Percentiles rank a stretch among this genome's conserved stretches.
Evolutionary conservation across 2,888 invertebrate genomes (phyloP).

Genomic region (Pheosia tremula): DNA sequence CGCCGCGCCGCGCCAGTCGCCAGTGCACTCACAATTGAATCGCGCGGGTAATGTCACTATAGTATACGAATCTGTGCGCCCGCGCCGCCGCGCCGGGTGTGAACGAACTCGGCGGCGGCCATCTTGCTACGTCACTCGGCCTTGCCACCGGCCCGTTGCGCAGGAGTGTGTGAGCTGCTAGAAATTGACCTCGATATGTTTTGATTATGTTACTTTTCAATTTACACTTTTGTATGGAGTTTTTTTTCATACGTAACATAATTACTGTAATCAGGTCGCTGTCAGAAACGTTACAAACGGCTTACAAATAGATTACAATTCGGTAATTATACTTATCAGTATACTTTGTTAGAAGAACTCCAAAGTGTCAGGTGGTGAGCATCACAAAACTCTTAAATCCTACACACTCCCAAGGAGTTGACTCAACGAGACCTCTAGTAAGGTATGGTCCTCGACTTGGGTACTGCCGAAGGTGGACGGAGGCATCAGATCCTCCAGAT

Average conservation of each 20-base stretch:
- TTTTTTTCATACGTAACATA: neutral
- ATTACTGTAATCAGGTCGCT: no score
- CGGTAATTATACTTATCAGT: no score
- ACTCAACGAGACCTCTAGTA: no score
- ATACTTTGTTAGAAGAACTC: no score
- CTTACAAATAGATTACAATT: no score
- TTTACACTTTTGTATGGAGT: neutral
- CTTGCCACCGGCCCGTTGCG: constrained; percentile 9
- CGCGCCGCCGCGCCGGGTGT: constrained; percentile 1
- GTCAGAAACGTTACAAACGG: no score
- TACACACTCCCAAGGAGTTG: no score
- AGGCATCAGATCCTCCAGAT: no score
- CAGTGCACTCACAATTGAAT: neutral
- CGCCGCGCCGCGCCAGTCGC: neutral
- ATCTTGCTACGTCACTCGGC: constrained; percentile 13
- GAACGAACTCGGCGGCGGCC: constrained; percentile 13
- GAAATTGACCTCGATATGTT: constrained; percentile 4
- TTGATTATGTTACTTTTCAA: constrained; percentile 3
- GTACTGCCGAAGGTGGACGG: no score
- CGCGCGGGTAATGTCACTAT: constrained; percentile 5
- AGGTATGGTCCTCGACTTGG: no score
- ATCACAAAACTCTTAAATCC: no score
- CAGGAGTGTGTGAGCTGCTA: neutral
- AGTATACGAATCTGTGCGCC: neutral
- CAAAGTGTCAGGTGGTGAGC: no score